These are phyloP conservation scores for Phrynocephalus guinanensis DNA, from an alignment of 2,797 vertebrate species.

Conservation along the genomic window DNA sequence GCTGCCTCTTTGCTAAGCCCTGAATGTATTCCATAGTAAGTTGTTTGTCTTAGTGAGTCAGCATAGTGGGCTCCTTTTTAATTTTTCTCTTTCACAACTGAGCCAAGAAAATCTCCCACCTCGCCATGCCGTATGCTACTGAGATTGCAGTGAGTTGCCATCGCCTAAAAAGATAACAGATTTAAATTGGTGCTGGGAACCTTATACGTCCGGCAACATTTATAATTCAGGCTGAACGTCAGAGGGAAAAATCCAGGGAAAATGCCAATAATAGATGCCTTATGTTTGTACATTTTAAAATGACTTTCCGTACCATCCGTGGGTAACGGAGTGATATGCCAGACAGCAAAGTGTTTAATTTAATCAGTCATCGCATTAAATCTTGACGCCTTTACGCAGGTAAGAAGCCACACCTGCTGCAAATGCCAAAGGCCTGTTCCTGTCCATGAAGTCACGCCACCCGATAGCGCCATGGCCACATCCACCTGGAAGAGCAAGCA, in stretches of 20 bases:
- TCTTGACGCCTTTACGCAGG: constrained; percentile 54
- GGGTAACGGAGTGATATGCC: constrained; percentile 76
- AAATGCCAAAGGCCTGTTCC: constrained; percentile 51
- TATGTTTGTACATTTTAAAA: constrained; percentile 72
- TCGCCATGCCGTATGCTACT: constrained; percentile 81
- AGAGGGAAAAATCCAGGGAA: constrained; percentile 76
- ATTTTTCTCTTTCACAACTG: constrained; percentile 78
- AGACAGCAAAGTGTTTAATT: constrained; percentile 76
- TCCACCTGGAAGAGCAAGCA: background rate
- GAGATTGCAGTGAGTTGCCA: constrained; percentile 78
- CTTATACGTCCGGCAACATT: constrained; percentile 81
- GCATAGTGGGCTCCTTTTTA: constrained; percentile 84
- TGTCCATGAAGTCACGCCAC: constrained; percentile 3
- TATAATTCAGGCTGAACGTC: constrained; percentile 81
- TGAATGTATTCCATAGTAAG: constrained; percentile 83
- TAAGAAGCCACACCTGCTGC: constrained; percentile 31
- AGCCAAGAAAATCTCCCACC: constrained; percentile 84
- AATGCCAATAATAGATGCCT: constrained; percentile 78
- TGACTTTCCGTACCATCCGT: constrained; percentile 71
- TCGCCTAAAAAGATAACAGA: constrained; percentile 79
- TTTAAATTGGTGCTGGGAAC: constrained; percentile 78
- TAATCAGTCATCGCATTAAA: constrained; percentile 66
- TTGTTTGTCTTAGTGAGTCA: constrained; percentile 84
- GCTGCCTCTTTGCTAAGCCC: constrained; percentile 79
- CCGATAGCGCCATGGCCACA: background rate